Base-by-base conservation (phyloP, 2,113 vertebrate species). In the Chionomys nivalis region DNA sequence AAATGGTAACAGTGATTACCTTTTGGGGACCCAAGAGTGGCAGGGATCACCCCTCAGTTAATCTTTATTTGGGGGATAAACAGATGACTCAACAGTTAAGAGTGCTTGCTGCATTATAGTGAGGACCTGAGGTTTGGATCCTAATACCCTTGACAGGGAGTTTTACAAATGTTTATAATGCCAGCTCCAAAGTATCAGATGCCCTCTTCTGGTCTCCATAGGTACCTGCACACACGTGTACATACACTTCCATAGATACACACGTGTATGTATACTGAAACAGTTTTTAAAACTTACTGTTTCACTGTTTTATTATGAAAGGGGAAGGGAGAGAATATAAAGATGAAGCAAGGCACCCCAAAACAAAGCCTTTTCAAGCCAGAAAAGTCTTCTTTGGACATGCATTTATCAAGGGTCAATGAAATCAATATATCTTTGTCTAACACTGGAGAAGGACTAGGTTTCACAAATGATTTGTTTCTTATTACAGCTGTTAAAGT, bases 381-480 rank as follows among this genome's bases (percentile, higher is more conserved):
- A 94, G 52, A 90, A 85, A 44, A n/a, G 7, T 44, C 33, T 77
- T 75, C 11, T 92, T 73, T 42, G 6, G 76, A 12, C 23, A 55
- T 73, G 21, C 7, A 0, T 91, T 82, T 87, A 36, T 91, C 24
- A 96, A 79, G 26, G 44, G 42, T 68, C 87, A 87, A 96, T 91
- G 28, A 94, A 93, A 94, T 70, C 52, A 47, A 14, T 0, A 26
- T 63, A 8, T 72, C 28, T 97, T 94, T 87, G 75, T 92, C 79
- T 70, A 77, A 65, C 42, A 63, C 31, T 93, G 21, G 28, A 26
- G 75, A 83, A 49, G 8, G 31, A 88, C 82, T 95, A 82, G 8
- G 17, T 85, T 93, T 93, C 58, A 44, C 58, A 63, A 31, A 31
- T 82, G 28, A 91, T 95, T 94, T 70, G 92, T 94, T 76, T 47